Evolutionary conservation across 2,888 invertebrate genomes (phyloP), one percentile per base, ranked within the genome.

Genomic region (Brenthis ino): DNA sequence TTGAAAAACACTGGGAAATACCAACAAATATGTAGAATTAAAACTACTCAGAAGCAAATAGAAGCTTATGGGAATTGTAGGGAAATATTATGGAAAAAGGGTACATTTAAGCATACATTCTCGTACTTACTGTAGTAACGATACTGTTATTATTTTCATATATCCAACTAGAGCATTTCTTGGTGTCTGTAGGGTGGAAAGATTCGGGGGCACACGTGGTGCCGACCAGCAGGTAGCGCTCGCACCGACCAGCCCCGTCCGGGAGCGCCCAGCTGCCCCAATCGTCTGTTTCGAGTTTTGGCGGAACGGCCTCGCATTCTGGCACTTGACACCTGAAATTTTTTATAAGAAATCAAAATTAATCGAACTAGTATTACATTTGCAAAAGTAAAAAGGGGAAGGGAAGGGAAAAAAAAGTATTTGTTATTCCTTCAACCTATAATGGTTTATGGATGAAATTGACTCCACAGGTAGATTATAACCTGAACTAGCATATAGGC

Each of bases 211-310:
- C 64, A 78, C 93, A 93, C 58, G 81, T 74, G 20, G 37, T 51
- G n/a, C 68, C 75, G 6, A 74, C 43, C 12, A 80, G 85, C 57
- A 73, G 73, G 63, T 80, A 79, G 2, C 90, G 82, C 66, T 81
- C 77, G 81, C 93, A 79, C 51, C 82, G 78, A 1, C 81, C 83
- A 0, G 78, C 82, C 2, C 73, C 73, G 69, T 82, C 84, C 0
- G 90, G 90, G 43, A 89, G 82, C 28, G 91, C 87, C 85, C 87
- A 88, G 2, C 74, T 47, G 0, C 85, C 85, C 93, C 93, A 93
- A 2, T 70, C 82, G 55, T 81, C 79, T 1, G 88, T 75, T 24
- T 70, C 71, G 68, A 76, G 77, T 8, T 67, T 60, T 1, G 84
- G 82, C 0, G 89, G 85, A 6, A 75, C 65, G 0, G 80, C 72